Evolutionary conservation across 1,140 invertebrate species (phyloP).

Genomic region (Chrysopa pallens): DNA sequence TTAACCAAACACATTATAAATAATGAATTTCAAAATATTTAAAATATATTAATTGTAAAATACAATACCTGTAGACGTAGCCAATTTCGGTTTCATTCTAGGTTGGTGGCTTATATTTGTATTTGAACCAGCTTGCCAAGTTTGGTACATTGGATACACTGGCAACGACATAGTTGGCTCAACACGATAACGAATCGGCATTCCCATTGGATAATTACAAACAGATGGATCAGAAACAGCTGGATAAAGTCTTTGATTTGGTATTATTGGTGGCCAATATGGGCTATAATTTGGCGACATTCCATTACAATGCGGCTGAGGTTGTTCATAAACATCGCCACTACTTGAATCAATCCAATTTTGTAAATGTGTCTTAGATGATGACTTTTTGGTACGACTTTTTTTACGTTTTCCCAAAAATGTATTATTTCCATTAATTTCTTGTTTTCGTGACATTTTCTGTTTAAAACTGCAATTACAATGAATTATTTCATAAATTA

Average conservation of each 20-base stretch:
- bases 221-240: slow-evolving; percentile 28
- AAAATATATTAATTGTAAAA: slow-evolving; percentile 7
- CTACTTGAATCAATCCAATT: not conserved
- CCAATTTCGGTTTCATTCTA: slow-evolving; percentile 13
- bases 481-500: too few relatives aligned
- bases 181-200: slow-evolving; percentile 15
- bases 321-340: slow-evolving; percentile 4
- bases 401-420: slow-evolving; percentile 18
- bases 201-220: slow-evolving; percentile 25
- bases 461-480: too few relatives aligned
- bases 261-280: slow-evolving; percentile 9
- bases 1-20: too few relatives aligned
- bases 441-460: slow-evolving; percentile 6
- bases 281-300: too few relatives aligned
- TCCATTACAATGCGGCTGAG: not conserved
- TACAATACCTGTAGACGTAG: slow-evolving; percentile 6
- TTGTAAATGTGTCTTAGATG: slow-evolving; percentile 1
- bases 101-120: slow-evolving; percentile 13
- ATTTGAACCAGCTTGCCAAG: slow-evolving; percentile 10
- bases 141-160: slow-evolving; percentile 19
- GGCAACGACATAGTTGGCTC: slow-evolving; percentile 31
- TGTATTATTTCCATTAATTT: slow-evolving; percentile 19
- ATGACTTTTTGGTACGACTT: slow-evolving; percentile 16
- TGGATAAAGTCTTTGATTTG: slow-evolving; percentile 22
- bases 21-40: too few relatives aligned